Base-by-base conservation (phyloP, 2,113 vertebrate species). In the Rhegmatorhina hoffmannsi region DNA sequence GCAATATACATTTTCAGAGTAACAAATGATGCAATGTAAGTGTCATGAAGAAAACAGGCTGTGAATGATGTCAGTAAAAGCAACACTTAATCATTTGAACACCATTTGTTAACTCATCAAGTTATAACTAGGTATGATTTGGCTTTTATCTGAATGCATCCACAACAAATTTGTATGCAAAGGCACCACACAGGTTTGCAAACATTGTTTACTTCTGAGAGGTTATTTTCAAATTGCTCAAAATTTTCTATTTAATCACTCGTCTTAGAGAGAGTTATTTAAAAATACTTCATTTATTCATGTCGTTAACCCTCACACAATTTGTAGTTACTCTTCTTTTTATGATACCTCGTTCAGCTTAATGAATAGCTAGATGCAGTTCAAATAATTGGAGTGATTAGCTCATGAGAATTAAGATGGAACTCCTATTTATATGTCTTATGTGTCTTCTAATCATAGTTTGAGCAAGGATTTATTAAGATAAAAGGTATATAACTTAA, bases 1-100 rank as follows among this genome's bases (percentile, higher is more conserved):
- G 99, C 99, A 95, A 98, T 99, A 97, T 98, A 98, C 97, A 99
- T 99, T 97, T 98, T 98, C 95, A 99, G 98, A 98, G 97, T 99
- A 97, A 99, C 99, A 80, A 98, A 98, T 97, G 98, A 99, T 96
- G 98, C 99, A 93, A 98, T 99, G 99, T 99, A 98, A 98, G 98
- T 98, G 96, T 91, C 92, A 34, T 85, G 70, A 76, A 82, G 85
- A 84, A 70, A 87, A 87, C 67, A 59, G 73, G 13, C 92, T 92
- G 59, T 88, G 92, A 95, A 70, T 94, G 84, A 91, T 96, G 73
- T 93, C 84, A 90, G 23, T 92, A 82, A 55, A 95, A 94, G 84
- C 87, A 87, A 7, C 46, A 38, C 16, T 84, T 87, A 58, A 49
- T 83, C 9, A 53, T 50, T 84, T 47, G 43, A 89, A 59, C 38